Conservation (phyloP, 53 echinoderm and acorn worm species). For the Temnopleurus reevesii region DNA sequence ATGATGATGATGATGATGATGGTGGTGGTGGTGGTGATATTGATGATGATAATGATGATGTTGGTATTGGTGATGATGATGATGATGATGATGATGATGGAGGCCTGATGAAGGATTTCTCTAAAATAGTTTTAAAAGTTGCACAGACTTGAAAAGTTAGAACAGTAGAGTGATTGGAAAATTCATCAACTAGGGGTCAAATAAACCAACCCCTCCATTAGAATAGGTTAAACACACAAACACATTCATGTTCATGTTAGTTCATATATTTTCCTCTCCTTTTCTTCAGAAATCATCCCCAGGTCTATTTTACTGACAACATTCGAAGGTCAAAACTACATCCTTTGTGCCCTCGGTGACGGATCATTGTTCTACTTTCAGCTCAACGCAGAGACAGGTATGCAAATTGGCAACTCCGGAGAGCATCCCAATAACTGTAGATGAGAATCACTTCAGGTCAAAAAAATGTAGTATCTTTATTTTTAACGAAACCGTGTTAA, state of each 20-base stretch:
- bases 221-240: neutral
- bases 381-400: slow-evolving; percentile 88
- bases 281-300: slow-evolving; percentile 88
- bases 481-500: too few species aligned
- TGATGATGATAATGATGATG: neutral
- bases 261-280: neutral
- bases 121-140: too few species aligned
- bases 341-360: slow-evolving; percentile 95
- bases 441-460: too few species aligned
- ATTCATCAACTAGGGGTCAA: neutral
- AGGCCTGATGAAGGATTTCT: too few species aligned
- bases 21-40: neutral
- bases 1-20: too few species aligned
- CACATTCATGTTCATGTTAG: neutral
- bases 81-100: neutral
- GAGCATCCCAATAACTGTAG: too few species aligned
- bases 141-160: too few species aligned
- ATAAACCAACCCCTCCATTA: too few species aligned
- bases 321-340: slow-evolving; percentile 94
- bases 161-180: too few species aligned
- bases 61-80: neutral
- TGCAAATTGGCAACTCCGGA: too few species aligned
- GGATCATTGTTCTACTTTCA: slow-evolving; percentile 97
- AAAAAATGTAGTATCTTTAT: too few species aligned
- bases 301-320: slow-evolving; percentile 88